phyloP scores from a whole-genome alignment of 2,888 invertebrate genomes.

The Nipponacmea schrenckii region DNA sequence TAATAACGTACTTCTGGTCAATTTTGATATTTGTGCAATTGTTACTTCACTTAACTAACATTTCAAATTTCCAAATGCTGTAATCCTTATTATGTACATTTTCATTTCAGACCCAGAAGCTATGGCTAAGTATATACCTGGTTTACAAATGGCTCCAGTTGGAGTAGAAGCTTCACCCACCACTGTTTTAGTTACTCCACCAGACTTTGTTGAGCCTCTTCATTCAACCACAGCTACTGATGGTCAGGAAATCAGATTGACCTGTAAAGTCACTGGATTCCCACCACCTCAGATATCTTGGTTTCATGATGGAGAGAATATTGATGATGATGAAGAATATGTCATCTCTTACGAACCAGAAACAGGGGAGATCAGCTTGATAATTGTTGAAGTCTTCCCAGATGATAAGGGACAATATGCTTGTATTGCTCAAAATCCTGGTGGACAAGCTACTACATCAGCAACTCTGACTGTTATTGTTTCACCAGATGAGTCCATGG shows the following conservation, averaged over 20 bases:
- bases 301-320: constrained; percentile 67
- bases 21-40: no score
- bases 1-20: no score
- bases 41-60: no score
- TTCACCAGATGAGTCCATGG: constrained; percentile 41
- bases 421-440: constrained; percentile 82
- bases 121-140: constrained; percentile 42
- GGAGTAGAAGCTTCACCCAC: constrained; percentile 51
- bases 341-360: constrained; percentile 64
- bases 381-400: constrained; percentile 67
- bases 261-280: constrained; percentile 60
- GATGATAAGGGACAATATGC: constrained; percentile 72
- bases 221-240: constrained; percentile 54
- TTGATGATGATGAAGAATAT: constrained; percentile 66
- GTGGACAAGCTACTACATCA: constrained; percentile 87
- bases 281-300: constrained; percentile 65
- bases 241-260: constrained; percentile 61
- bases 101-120: constrained; percentile 29
- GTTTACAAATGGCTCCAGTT: constrained; percentile 35
- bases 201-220: constrained; percentile 57
- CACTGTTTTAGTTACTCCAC: constrained; percentile 48
- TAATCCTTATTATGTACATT: no score
- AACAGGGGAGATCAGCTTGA: constrained; percentile 62
- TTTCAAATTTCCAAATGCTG: no score
- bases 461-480: constrained; percentile 60